Base-by-base conservation (phyloP, 2,113 vertebrate species). In the Miniopterus natalensis region DNA sequence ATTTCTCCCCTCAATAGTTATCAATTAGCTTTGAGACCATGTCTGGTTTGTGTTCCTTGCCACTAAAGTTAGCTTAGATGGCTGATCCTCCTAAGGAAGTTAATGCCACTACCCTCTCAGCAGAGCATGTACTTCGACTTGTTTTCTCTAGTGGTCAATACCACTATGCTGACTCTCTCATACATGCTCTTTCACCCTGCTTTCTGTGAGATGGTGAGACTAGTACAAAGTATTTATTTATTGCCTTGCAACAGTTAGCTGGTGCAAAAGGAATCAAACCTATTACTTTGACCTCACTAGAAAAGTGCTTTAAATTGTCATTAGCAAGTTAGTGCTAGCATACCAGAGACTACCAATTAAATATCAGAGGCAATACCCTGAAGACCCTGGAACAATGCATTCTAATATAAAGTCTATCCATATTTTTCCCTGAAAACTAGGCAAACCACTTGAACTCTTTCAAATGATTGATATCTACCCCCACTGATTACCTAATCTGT, bases 381-480 rank as follows among this genome's bases (percentile, higher is more conserved):
- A 1, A 74, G 36, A 29, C 31, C 29, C 45, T 75, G 61, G 3
- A 81, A 45, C 42, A 8, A 14, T 47, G 8, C 40, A 17, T 66
- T 92, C 84, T 73, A 75, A 42, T 11, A 17, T 68, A 29, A 68
- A 6, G n/a, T n/a, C 55, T 84, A 2, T 66, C 36, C 59, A 21
- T 73, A 53, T 31, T 86, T 57, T 61, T 80, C 47, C n/a, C 80
- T 90, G 61, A 75, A 91, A 83, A 75, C 51, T 27, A 59, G 42
- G 47, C 83, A 84, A 25, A 47, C 20, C 73, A 57, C 53, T 42
- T 42, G 84, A 65, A 42, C 15, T 45, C 31, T 75, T 66, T 90
- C 23, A n/a, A 73, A 10, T 29, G 45, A 78, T 9, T 73, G 7
- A 31, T 14, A 21, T 51, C 55, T 57, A 11, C 61, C 53, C 45